Evolutionary conservation across 1,140 invertebrate species (phyloP).

Genomic region (Camponotus vicinus): DNA sequence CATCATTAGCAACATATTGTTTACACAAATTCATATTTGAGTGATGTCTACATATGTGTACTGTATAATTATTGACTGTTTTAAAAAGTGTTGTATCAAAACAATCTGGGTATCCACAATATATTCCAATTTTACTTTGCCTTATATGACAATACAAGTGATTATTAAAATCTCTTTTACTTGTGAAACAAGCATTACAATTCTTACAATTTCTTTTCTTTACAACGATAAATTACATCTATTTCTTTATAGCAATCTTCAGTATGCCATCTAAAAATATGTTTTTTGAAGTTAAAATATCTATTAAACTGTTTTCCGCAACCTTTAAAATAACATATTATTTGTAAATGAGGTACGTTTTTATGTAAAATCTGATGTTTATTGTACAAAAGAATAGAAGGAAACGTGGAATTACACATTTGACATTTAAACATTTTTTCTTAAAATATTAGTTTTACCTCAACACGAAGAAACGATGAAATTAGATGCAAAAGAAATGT

Average conservation of each 20-base stretch:
- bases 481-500: too few species aligned
- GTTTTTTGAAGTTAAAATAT: constrained; percentile 15
- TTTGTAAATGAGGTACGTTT: constrained; percentile 7
- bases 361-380: constrained; percentile 13
- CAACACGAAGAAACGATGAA: too few species aligned
- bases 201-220: not conserved
- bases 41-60: too few species aligned
- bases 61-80: too few species aligned
- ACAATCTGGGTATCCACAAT: constrained; percentile 1
- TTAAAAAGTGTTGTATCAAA: too few species aligned
- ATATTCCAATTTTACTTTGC: constrained; percentile 18
- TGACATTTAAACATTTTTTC: not conserved
- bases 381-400: constrained; percentile 6
- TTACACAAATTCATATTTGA: too few species aligned
- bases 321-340: not conserved
- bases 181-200: constrained; percentile 13
- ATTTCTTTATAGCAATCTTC: not conserved
- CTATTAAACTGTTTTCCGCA: constrained; percentile 9
- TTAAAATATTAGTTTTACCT: too few species aligned
- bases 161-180: not conserved
- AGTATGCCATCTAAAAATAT: constrained; percentile 4
- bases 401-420: constrained; percentile 15
- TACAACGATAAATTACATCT: not conserved
- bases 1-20: too few species aligned
- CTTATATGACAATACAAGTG: constrained; percentile 26